Percentiles rank a stretch among this genome's conserved stretches.
phyloP scores from a whole-genome alignment of 2,797 vertebrate species.

The Tamandua tetradactyla region DNA sequence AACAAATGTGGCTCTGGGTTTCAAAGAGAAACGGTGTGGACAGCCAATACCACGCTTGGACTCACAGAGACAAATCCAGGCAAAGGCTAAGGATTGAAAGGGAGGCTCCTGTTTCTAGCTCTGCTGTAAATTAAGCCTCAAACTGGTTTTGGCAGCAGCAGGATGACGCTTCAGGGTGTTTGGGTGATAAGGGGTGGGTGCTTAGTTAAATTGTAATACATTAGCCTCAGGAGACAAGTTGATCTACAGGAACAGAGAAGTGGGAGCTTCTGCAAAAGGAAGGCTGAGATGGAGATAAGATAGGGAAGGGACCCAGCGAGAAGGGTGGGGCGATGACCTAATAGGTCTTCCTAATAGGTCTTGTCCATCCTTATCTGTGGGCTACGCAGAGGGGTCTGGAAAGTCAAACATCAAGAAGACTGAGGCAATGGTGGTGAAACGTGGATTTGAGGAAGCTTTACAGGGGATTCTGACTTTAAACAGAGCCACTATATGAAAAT shows the following conservation, averaged over 20 bases:
- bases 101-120: neutral
- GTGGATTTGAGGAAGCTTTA: neutral
- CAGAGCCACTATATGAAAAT: neutral
- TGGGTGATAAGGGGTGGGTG: conserved; percentile 58
- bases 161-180: neutral
- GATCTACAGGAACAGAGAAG: conserved; percentile 27
- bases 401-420: conserved; percentile 71
- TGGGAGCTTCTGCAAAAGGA: conserved; percentile 49
- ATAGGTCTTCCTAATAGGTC: neutral
- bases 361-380: neutral
- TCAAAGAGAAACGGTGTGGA: neutral
- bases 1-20: neutral
- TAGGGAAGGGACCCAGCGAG: conserved; percentile 11
- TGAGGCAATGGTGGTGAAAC: neutral
- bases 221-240: neutral
- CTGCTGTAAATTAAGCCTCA: conserved; percentile 67
- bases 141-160: conserved; percentile 11
- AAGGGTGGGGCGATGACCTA: conserved; percentile 18
- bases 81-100: neutral
- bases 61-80: neutral
- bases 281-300: conserved; percentile 60
- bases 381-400: neutral
- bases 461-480: neutral
- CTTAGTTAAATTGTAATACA: conserved; percentile 46
- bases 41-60: accelerated